Evolutionary conservation across 2,888 invertebrate genomes (phyloP).

Genomic region (Gerris lacustris): DNA sequence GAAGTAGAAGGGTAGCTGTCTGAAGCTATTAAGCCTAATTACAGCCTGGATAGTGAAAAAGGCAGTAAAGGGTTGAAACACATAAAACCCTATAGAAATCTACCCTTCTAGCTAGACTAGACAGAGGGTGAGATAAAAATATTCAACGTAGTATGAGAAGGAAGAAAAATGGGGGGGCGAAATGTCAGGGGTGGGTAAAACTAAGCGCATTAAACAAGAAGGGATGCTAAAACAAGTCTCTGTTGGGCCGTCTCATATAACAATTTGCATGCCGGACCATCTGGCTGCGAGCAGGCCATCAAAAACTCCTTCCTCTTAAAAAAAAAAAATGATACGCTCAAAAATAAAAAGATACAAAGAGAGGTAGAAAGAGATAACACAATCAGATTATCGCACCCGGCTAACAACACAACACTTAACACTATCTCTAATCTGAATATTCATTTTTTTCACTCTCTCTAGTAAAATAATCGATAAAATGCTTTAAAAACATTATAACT

Average conservation of each 20-base stretch:
- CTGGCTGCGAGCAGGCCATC: not conserved
- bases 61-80: not conserved
- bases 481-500: no score
- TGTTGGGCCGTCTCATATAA: not conserved
- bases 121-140: not conserved
- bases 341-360: not conserved
- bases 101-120: not conserved
- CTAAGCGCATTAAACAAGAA: not conserved
- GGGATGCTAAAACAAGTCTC: not conserved
- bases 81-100: not conserved
- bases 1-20: not conserved
- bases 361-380: no score
- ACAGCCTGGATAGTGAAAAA: not conserved
- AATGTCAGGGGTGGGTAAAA: not conserved
- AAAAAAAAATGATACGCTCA: not conserved
- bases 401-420: not conserved
- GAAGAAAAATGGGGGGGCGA: not conserved
- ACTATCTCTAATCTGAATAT: no score
- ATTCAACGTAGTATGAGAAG: not conserved
- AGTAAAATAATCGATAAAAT: no score
- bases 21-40: not conserved
- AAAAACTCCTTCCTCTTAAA: not conserved
- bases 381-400: not conserved
- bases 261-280: conserved; percentile 5
- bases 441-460: no score